Base-by-base conservation (phyloP, 2,113 vertebrate genomes). In the Aythya baeri region DNA sequence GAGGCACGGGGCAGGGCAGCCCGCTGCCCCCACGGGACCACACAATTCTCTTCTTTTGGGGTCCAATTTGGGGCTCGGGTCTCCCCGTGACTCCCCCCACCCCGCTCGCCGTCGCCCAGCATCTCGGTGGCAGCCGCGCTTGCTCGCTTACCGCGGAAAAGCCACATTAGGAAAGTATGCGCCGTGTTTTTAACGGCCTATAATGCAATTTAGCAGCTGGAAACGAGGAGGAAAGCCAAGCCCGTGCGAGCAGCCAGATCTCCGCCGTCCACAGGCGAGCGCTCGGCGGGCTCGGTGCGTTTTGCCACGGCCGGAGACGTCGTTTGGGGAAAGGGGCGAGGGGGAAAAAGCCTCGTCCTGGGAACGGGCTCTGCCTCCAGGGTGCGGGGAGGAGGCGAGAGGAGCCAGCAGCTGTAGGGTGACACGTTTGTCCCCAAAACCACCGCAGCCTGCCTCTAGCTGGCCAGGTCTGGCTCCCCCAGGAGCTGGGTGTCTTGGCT, bases 131-230 rank as follows among this genome's bases (percentile, higher is more conserved):
- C 9, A 14, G 81, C 76, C 1, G 0, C 55, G 75, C 85, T 78
- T 75, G 49, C 83, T 85, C 71, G 79, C 91, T 85, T 83, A 32
- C 91, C 88, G 90, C 0, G 15, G 88, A 92, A 89, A 74, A 93
- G 95, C 67, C 91, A n/a, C 91, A 76, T 94, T 95, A 91, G 95
- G 96, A 97, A 96, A 94, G 76, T 91, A 93, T 93, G 95, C 13
- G 32, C 75, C 94, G 91, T 95, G 94, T 96, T 97, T 96, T 95
- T 90, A 97, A 96, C 85, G 70, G 77, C 54, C 94, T 67, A 29
- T 92, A 95, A 94, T 96, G 90, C 83, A 90, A 81, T 95, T 96
- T 90, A 96, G 86, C 94, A 96, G 88, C 94, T 96, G 93, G 95
- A 91, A 91, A 57, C 58, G 63, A 90, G 93, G 84, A 95, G 63